Base-by-base conservation (phyloP, 1,140 invertebrate genomes). In the Bombus cullumanus region DNA sequence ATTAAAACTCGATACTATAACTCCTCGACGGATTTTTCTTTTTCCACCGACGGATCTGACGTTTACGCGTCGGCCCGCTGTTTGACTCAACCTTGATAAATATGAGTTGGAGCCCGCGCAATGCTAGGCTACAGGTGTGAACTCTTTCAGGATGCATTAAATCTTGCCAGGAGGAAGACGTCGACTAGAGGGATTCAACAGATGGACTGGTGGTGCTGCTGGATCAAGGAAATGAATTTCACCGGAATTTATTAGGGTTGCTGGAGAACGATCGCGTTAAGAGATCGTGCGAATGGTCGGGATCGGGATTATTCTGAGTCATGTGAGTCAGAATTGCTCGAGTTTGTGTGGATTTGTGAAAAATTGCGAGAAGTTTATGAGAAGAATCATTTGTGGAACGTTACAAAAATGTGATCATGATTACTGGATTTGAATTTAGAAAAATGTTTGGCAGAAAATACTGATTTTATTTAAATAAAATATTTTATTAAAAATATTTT, bases 1-100 rank as follows among this genome's bases (percentile, higher is more conserved):
- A 85, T 85, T 79, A 85, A 85, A 80, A 85, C 74, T 37, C 74
- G 81, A 83, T 83, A 80, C 83, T 85, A 85, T 85, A 85, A 85
- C 83, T 85, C 57, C 57, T 78, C 31, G 15, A 15, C 18, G 22
- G 75, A 28, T 47, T 28, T 8, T 37, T n/a, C 13, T 66, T 59
- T 53, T 43, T 31, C 43, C 8, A 31, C n/a, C 69, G 22, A 34
- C 53, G 37, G 31, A 1, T 66, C 75, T 71, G 76, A 79, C 66
- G 82, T 53, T 79, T 31, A 57, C 66, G 75, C 76, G 82, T 79
- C 69, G 53, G 53, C 12, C 34, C 62, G 25, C 9, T 62, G 81
- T 78, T 68, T 64, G n/a, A 53, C 59, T 59, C 82, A 59, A 53
- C 64, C 79, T 84, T 85, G 77, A 79, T 80, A 80, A 85, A 80